Percentiles rank a stretch among this genome's conserved stretches.
Conservation (phyloP, 2,888 invertebrate species). For the Phengaris alcon region DNA sequence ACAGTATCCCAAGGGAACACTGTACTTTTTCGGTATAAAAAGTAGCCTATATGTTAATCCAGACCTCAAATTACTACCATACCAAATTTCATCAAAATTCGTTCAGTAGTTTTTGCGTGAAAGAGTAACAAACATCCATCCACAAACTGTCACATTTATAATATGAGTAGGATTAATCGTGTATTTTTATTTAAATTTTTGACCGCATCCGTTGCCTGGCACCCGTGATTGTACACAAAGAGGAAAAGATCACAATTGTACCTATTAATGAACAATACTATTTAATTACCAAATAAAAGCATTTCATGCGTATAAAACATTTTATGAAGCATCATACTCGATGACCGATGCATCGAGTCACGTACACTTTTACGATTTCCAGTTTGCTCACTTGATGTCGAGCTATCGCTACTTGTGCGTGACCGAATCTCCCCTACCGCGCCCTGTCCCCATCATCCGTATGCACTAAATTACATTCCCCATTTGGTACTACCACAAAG, state of each 20-base stretch:
- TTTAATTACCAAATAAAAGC: slow-evolving; percentile 22
- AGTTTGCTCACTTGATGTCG: slow-evolving; percentile 45
- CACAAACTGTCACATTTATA: no score
- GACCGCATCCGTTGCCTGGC: not conserved
- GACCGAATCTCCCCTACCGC: slow-evolving; percentile 47
- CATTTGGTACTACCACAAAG: slow-evolving; percentile 1
- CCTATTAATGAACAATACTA: slow-evolving; percentile 10
- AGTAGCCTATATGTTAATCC: no score
- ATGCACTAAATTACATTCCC: slow-evolving; percentile 28
- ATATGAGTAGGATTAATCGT: no score
- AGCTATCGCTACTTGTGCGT: slow-evolving; percentile 52
- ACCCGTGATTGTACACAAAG: not conserved
- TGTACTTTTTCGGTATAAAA: no score
- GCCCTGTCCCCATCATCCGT: slow-evolving; percentile 40
- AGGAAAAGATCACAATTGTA: not conserved
- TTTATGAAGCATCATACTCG: slow-evolving; percentile 21
- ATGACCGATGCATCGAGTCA: slow-evolving; percentile 39
- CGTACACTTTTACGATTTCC: slow-evolving; percentile 52
- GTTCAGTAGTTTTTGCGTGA: no score
- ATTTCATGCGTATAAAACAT: slow-evolving; percentile 10
- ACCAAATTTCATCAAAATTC: no score
- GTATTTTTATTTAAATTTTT: not conserved
- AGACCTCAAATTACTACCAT: no score
- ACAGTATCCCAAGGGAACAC: no score
- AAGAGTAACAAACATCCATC: no score